A percentile compares a stretch with the other conserved stretches of the same genome.
These are phyloP conservation scores for Lochmaea capreae DNA, from an alignment of 2,888 invertebrate species.

Conservation along the genomic window DNA sequence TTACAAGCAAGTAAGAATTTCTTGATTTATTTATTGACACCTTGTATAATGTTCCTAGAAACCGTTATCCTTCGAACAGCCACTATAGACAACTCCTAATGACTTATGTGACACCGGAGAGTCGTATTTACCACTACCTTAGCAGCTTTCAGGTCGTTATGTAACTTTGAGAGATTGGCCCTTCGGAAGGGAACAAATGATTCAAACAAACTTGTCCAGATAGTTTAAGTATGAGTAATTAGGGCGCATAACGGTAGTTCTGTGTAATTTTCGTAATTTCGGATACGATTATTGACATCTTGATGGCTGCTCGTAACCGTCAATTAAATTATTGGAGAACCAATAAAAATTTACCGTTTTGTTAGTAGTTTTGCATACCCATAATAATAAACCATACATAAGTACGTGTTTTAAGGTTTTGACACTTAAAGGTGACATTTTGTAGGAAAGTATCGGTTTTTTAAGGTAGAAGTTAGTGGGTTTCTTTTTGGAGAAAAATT, in stretches of 20 bases:
- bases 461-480: too few relatives aligned
- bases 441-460: too few relatives aligned
- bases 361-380: background rate
- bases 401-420: too few relatives aligned
- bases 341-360: background rate
- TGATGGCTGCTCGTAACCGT: background rate
- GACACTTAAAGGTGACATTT: too few relatives aligned
- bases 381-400: background rate
- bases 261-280: constrained; percentile 19
- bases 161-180: constrained; percentile 36
- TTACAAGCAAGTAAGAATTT: too few relatives aligned
- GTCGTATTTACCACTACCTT: constrained; percentile 34
- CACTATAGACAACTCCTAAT: constrained; percentile 24
- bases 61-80: constrained; percentile 7
- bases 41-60: constrained; percentile 6
- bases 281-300: constrained; percentile 21
- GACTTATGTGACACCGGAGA: constrained; percentile 37
- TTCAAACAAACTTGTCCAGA: constrained; percentile 30
- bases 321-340: background rate
- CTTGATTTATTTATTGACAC: background rate
- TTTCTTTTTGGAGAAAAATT: too few relatives aligned
- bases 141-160: constrained; percentile 36
- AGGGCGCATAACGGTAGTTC: constrained; percentile 26
- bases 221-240: constrained; percentile 37
- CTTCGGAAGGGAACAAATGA: constrained; percentile 23